Base-by-base conservation (phyloP, 2,888 invertebrate species). In the Heliconius ismenius region DNA sequence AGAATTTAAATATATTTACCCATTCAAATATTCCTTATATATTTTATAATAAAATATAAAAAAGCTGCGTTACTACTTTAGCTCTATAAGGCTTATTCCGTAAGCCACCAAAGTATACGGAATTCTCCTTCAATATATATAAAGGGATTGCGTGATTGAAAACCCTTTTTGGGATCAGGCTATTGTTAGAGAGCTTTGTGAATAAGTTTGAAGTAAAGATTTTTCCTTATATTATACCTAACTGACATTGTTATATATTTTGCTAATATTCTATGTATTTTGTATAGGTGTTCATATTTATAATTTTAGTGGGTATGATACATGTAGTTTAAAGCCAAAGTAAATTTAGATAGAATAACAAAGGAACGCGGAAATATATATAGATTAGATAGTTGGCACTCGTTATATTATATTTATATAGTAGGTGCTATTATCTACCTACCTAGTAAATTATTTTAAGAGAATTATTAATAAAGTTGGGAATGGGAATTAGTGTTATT, bases 121-220 rank as follows among this genome's bases (percentile, higher is more conserved):
- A 32, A 49, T 32, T 15, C 28, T 28, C 28, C 13, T 32, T 28
- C 49, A 49, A 54, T 65, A 74, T 28, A 74, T 74, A 74, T 74
- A 65, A 74, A 74, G 32, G 74, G 64, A 74, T 54, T 28, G 60
- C 28, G 73, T 54, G 74, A 74, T 74, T 74, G 74, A 74, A 74
- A 63, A 64, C 43, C 64, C 49, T 36, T 74, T 74, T 36, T 2
- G 26, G 60, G 49, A 65, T 74, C 49, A 28, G 24, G 28, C 39
- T 43, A 65, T 74, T 74, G 74, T 74, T 65, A 24, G 54, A 49
- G 6, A 49, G 64, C n/a, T 65, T 63, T 63, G 28, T 49, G 64
- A 74, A 49, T 24, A 60, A 39, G n/a, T 74, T 65, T 64, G 43
- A 2, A 1, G 32, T 49, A 74, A 64, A 74, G 64, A 64, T 39